Evolutionary conservation across 2,113 vertebrate species (phyloP).

Genomic region (Anarrhichthys ocellatus): DNA sequence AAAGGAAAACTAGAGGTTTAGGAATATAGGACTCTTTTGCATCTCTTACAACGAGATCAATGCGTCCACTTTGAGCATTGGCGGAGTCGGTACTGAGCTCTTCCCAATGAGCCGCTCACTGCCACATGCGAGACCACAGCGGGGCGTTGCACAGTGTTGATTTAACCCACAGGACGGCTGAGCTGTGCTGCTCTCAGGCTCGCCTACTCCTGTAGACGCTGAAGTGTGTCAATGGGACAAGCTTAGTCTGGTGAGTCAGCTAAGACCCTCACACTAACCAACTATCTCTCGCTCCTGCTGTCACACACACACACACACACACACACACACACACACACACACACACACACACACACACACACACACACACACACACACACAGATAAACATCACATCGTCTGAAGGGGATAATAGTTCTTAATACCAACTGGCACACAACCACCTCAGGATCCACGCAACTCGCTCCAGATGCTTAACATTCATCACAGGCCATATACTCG

Average conservation of each 20-base stretch:
- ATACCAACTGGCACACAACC: conserved; percentile 36
- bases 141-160: conserved; percentile 61
- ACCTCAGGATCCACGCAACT: conserved; percentile 11
- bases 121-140: conserved; percentile 60
- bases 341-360: conserved; percentile 15
- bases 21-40: conserved; percentile 16
- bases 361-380: conserved; percentile 16
- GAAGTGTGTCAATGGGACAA: conserved; percentile 72
- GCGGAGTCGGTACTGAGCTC: neutral
- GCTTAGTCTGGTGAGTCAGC: conserved; percentile 41
- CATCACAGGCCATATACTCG: neutral
- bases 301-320: conserved; percentile 17
- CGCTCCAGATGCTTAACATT: conserved; percentile 37
- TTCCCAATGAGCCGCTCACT: conserved; percentile 12
- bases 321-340: conserved; percentile 15
- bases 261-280: conserved; percentile 22
- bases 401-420: conserved; percentile 50
- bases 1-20: neutral
- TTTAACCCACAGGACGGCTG: conserved; percentile 69
- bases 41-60: conserved; percentile 26
- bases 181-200: conserved; percentile 42
- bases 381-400: conserved; percentile 47
- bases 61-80: conserved; percentile 26
- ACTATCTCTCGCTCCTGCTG: conserved; percentile 2
- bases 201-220: conserved; percentile 42